These are phyloP conservation scores for Aleiodes leptofemur DNA, from an alignment of 2,888 invertebrate genomes.

Conservation along the genomic window DNA sequence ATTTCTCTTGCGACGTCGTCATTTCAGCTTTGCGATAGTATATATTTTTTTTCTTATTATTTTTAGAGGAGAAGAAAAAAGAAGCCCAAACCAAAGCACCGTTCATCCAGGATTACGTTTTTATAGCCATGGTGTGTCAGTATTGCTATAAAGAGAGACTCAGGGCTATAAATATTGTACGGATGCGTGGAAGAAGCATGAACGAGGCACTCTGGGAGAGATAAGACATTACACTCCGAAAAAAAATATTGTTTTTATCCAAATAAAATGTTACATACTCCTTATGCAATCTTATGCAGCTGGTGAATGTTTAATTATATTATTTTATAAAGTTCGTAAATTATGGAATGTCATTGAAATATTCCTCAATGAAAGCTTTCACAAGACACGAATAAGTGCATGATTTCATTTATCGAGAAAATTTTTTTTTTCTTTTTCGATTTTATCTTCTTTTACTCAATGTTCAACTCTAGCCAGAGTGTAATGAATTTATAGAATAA, in stretches of 20 bases:
- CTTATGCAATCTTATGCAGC: slow-evolving; percentile 21
- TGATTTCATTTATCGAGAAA: too few species aligned
- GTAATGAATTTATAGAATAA: too few species aligned
- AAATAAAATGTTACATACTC: slow-evolving; percentile 16
- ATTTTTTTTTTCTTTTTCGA: too few species aligned
- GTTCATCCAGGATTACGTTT: slow-evolving; percentile 43
- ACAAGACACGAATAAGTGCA: too few species aligned
- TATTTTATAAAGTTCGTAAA: slow-evolving; percentile 14
- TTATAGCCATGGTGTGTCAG: slow-evolving; percentile 32
- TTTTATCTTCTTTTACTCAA: too few species aligned
- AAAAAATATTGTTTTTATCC: slow-evolving; percentile 27
- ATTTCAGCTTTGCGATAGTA: slow-evolving; percentile 20
- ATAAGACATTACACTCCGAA: slow-evolving; percentile 38
- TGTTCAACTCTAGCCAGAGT: too few species aligned
- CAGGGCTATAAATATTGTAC: slow-evolving; percentile 38
- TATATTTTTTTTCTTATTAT: slow-evolving; percentile 2
- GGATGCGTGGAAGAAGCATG: slow-evolving; percentile 25
- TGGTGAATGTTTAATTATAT: slow-evolving; percentile 18
- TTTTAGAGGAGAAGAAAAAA: background rate
- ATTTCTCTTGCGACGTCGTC: background rate
- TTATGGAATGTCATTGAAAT: slow-evolving; percentile 3
- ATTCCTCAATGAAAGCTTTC: too few species aligned
- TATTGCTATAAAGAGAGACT: slow-evolving; percentile 33
- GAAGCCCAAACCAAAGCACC: background rate
- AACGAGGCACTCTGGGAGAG: slow-evolving; percentile 36